Percentiles rank a stretch among this genome's conserved stretches.
These are phyloP conservation scores for Hexactinellida sp. DNA, from an alignment of 37 sponge, comb jelly and placozoan genomes.

Conservation along the genomic window DNA sequence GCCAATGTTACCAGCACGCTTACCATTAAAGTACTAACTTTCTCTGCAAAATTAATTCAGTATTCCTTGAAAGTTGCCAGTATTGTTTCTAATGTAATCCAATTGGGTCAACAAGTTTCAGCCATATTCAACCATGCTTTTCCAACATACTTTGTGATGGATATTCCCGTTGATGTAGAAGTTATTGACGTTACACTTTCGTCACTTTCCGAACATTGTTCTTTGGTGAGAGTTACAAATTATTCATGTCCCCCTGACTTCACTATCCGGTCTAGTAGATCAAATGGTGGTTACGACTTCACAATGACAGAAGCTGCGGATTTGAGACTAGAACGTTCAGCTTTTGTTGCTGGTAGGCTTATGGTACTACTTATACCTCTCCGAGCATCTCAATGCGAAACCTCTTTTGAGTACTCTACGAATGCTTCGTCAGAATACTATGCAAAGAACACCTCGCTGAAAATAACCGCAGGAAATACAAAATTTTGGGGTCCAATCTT, in stretches of 20 bases:
- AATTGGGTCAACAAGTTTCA: not conserved
- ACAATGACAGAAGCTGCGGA: not conserved
- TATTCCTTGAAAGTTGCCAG: not conserved
- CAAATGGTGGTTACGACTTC: not conserved
- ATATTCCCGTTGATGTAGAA: not conserved
- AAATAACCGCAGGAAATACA: not conserved
- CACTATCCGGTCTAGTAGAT: not conserved
- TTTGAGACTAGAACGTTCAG: not conserved
- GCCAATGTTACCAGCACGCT: not conserved
- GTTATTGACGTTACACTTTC: not conserved
- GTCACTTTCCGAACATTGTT: not conserved
- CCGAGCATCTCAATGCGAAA: not conserved
- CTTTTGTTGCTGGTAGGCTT: not conserved
- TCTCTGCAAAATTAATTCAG: not conserved
- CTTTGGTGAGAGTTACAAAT: not conserved
- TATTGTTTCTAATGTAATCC: not conserved
- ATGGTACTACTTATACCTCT: not conserved
- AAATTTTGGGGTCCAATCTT: not conserved
- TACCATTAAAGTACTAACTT: not conserved
- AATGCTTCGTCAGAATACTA: not conserved
- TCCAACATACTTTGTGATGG: not conserved
- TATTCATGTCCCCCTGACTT: constrained; percentile 1
- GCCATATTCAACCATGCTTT: not conserved
- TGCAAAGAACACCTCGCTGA: not conserved
- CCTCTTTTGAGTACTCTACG: not conserved